phyloP scores from a whole-genome alignment of 2,888 invertebrate species.

The Pristionchus fissidentatus region DNA sequence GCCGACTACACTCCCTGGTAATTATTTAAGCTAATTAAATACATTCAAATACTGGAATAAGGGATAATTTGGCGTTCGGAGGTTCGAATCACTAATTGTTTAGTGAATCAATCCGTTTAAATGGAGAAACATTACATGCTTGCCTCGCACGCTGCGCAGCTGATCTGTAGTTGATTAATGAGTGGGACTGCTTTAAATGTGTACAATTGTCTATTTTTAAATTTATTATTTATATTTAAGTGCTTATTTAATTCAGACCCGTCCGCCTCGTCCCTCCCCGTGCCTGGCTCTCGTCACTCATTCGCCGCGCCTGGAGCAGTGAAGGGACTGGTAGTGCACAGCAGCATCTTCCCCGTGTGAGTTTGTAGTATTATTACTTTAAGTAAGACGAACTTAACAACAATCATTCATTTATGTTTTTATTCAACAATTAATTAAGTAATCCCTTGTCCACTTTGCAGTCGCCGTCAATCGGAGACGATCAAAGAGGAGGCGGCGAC shows the following conservation, averaged over 20 bases:
- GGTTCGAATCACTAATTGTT: too few species aligned
- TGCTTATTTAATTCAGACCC: too few species aligned
- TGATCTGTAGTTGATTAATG: too few species aligned
- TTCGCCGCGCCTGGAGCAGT: background rate
- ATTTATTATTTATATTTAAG: too few species aligned
- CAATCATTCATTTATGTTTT: background rate
- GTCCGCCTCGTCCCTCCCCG: background rate
- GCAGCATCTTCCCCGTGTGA: slow-evolving; percentile 49
- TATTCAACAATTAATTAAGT: background rate
- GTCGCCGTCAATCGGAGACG: slow-evolving; percentile 45
- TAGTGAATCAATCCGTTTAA: too few species aligned
- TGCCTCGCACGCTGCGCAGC: too few species aligned
- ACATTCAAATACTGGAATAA: too few species aligned
- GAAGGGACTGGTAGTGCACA: background rate
- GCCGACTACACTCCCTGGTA: background rate
- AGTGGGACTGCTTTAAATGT: too few species aligned
- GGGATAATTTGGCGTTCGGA: too few species aligned
- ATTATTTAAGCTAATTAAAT: too few species aligned
- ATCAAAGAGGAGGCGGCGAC: slow-evolving; percentile 40
- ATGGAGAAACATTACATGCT: too few species aligned
- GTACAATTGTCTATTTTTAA: too few species aligned
- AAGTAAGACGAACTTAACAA: background rate
- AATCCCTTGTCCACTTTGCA: background rate
- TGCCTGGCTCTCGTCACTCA: slow-evolving; percentile 13
- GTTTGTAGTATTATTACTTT: background rate